Base-by-base conservation (phyloP, 2,113 vertebrate genomes). In the Solenodon paradoxus region DNA sequence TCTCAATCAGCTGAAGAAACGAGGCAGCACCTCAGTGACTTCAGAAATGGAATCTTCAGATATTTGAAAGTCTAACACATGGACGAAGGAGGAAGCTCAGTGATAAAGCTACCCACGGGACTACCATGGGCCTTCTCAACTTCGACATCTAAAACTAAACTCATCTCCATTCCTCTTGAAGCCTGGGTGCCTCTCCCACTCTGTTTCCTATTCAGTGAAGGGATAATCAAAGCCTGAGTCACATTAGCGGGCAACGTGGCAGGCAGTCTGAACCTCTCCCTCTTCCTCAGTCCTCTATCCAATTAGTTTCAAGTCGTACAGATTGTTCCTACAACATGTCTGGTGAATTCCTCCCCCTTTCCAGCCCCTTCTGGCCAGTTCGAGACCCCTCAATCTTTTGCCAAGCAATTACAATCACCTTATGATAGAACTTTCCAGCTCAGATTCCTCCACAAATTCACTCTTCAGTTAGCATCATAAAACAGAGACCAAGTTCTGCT, bases 241-340 rank as follows among this genome's bases (percentile, higher is more conserved):
- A 77, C 45, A 59, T 45, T 8, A 40, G 71, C 89, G 93, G 75
- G 78, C 75, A 90, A n/a, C 64, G 71, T 94, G 94, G 95, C 95
- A 80, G 79, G 38, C 40, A 86, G 84, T 79, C 79, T n/a, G 69
- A 84, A 55, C 63, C 86, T 84, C 95, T 94, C 92, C 89, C 74
- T 96, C 77, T 92, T 96, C 86, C 94, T 96, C 51, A 35, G 32
- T 53, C 47, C 38, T 7, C 69, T 35, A 88, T 26, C 49, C 75
- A 94, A 95, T 95, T 87, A 90, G 66, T 68, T 89, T 63, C 24
- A 57, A 90, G 80, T 72, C 69, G 59, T 74, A 49, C 11, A 24
- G 57, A 68, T 32, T 86, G 71, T 94, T 89, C 81, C 83, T 51
- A 87, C 38, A 77, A 66, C 24, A 69, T 0, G 0, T 40, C 55